phyloP scores from a whole-genome alignment of 2,888 invertebrate species.

The Ophioninae sp. region DNA sequence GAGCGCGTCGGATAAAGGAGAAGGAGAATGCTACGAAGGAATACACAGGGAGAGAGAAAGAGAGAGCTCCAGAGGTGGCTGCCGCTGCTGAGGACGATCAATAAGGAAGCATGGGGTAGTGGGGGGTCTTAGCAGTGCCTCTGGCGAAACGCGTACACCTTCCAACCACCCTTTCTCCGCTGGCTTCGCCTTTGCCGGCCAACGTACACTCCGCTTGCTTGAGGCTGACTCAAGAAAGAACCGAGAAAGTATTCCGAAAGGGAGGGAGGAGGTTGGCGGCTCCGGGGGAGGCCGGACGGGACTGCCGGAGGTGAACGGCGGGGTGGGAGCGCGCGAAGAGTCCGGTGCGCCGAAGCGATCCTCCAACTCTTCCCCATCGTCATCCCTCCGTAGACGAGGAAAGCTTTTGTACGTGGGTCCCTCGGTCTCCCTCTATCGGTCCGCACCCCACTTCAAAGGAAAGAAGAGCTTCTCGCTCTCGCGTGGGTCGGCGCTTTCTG shows the following conservation, averaged over 20 bases:
- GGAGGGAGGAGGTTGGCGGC: slow-evolving; percentile 36
- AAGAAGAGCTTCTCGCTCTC: slow-evolving; percentile 41
- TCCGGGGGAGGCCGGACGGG: slow-evolving; percentile 18
- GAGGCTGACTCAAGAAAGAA: slow-evolving; percentile 78
- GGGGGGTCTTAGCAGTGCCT: slow-evolving; percentile 80
- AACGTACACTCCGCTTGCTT: slow-evolving; percentile 74
- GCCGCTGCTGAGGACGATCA: slow-evolving; percentile 79
- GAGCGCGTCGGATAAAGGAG: slow-evolving; percentile 73
- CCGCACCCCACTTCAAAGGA: slow-evolving; percentile 51
- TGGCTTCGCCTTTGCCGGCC: slow-evolving; percentile 60
- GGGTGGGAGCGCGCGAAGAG: slow-evolving; percentile 52
- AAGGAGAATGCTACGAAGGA: slow-evolving; percentile 68
- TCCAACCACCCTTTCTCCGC: slow-evolving; percentile 65
- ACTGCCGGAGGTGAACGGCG: slow-evolving; percentile 20
- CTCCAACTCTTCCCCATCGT: slow-evolving; percentile 23
- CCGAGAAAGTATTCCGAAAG: slow-evolving; percentile 78
- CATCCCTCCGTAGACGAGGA: slow-evolving; percentile 36
- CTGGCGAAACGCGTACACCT: slow-evolving; percentile 73
- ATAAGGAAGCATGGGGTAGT: slow-evolving; percentile 77
- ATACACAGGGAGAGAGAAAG: slow-evolving; percentile 2
- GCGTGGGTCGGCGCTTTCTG: slow-evolving; percentile 50
- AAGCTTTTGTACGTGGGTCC: slow-evolving; percentile 62
- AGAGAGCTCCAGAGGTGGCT: slow-evolving; percentile 49
- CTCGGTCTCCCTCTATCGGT: slow-evolving; percentile 50
- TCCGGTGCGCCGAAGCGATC: slow-evolving; percentile 58